phyloP scores from a whole-genome alignment of 2,113 vertebrate species.

The Calypte anna region DNA sequence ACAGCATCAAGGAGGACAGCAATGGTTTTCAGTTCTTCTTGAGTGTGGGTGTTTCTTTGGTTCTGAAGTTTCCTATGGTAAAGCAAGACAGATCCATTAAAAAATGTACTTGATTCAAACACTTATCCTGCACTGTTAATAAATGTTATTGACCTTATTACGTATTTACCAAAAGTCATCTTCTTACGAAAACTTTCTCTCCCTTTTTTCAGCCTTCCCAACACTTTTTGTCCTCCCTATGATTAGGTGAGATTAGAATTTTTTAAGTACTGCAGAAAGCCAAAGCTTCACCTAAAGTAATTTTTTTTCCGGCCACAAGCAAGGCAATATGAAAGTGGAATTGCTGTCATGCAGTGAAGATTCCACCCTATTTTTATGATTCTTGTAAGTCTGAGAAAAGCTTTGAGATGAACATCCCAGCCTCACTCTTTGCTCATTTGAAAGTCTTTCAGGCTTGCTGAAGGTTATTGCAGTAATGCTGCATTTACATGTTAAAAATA shows the following conservation, averaged over 20 bases:
- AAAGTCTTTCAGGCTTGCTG: neutral
- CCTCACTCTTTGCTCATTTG: neutral
- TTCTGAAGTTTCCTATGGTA: neutral
- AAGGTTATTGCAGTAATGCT: neutral
- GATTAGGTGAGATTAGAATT: neutral
- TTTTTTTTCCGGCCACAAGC: neutral
- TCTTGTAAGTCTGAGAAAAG: neutral
- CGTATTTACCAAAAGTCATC: neutral
- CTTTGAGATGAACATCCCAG: neutral
- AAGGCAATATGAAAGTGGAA: neutral
- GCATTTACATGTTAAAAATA: neutral
- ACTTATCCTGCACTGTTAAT: neutral
- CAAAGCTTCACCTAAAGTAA: neutral
- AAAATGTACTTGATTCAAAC: neutral
- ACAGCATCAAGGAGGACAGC: neutral
- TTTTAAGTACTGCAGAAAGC: fast-evolving
- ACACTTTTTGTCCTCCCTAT: neutral
- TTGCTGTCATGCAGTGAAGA: neutral
- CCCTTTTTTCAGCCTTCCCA: neutral
- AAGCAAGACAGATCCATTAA: neutral
- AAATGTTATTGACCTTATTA: neutral
- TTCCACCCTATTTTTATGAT: neutral
- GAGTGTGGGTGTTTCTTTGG: neutral
- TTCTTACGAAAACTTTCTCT: neutral
- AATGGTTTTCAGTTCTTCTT: neutral